Evolutionary conservation across 2,888 invertebrate species (phyloP).

Genomic region (Altica lythri): DNA sequence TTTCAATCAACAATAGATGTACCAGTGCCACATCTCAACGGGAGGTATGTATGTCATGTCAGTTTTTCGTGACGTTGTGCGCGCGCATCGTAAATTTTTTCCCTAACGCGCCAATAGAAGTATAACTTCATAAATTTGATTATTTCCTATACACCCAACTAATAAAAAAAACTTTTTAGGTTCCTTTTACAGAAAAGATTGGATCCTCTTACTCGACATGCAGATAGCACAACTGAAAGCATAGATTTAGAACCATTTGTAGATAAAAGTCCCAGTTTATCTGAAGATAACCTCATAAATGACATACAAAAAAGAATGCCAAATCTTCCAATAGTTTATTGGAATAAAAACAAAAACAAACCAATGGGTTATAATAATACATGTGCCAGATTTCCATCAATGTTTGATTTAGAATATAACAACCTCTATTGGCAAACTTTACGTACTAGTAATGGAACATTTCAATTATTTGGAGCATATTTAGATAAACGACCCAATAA

Average conservation of each 20-base stretch:
- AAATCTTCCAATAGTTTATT: constrained; percentile 83
- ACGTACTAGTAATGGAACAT: constrained; percentile 82
- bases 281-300: constrained; percentile 76
- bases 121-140: no score
- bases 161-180: no score
- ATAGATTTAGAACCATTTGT: constrained; percentile 63
- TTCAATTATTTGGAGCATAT: constrained; percentile 89
- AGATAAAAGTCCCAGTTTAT: constrained; percentile 64
- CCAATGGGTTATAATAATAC: constrained; percentile 70
- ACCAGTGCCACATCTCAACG: constrained; percentile 54
- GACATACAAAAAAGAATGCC: constrained; percentile 82
- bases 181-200: constrained; percentile 60
- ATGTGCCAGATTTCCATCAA: constrained; percentile 83
- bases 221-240: constrained; percentile 55
- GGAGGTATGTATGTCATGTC: no score
- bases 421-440: constrained; percentile 93
- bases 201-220: constrained; percentile 53
- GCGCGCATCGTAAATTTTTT: no score
- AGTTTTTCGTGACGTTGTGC: no score
- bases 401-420: constrained; percentile 90
- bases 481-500: constrained; percentile 81
- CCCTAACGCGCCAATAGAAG: no score
- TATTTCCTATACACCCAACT: background rate
- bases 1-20: constrained; percentile 53
- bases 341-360: constrained; percentile 82